phyloP scores from a whole-genome alignment of 2,113 vertebrate species.

The Hassar affinis region DNA sequence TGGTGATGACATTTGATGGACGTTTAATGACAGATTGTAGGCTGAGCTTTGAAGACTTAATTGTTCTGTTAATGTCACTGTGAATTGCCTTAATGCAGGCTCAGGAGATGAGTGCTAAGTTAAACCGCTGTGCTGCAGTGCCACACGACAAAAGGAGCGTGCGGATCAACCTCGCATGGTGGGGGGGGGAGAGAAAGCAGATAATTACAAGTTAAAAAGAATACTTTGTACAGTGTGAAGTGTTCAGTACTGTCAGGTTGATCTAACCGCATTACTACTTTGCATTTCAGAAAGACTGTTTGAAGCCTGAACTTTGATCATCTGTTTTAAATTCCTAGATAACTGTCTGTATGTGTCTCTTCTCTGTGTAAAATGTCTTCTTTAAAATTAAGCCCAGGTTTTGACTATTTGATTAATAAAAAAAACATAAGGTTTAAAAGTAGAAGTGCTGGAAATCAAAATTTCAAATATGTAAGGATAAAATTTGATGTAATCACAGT shows the following conservation, averaged over 20 bases:
- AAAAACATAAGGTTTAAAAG: not conserved
- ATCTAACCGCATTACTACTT: not conserved
- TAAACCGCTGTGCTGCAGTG: conserved; percentile 23
- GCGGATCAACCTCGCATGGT: conserved; percentile 13
- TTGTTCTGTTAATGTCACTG: conserved; percentile 21
- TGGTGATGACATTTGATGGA: conserved; percentile 7
- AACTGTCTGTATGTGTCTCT: not conserved
- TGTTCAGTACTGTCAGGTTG: not conserved
- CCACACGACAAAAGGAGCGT: not conserved
- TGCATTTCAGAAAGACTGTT: conserved; percentile 32
- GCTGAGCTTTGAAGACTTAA: conserved; percentile 30
- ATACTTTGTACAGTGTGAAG: conserved; percentile 15
- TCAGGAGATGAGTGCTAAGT: conserved; percentile 19
- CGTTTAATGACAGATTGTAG: conserved; percentile 26
- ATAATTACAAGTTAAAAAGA: conserved; percentile 29
- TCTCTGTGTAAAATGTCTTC: conserved; percentile 1
- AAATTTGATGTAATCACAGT: conserved; percentile 25
- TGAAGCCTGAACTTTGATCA: conserved; percentile 4
- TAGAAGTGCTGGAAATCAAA: conserved; percentile 5
- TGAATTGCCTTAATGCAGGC: conserved; percentile 36
- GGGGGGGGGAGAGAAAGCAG: conserved; percentile 25
- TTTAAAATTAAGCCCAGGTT: conserved; percentile 18
- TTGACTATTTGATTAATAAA: not conserved
- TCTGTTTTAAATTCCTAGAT: conserved; percentile 3
- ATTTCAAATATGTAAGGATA: conserved; percentile 23